Percentiles rank a stretch among this genome's conserved stretches.
Conservation (phyloP, 2,113 vertebrate species). For the Lichenostomus cassidix region DNA sequence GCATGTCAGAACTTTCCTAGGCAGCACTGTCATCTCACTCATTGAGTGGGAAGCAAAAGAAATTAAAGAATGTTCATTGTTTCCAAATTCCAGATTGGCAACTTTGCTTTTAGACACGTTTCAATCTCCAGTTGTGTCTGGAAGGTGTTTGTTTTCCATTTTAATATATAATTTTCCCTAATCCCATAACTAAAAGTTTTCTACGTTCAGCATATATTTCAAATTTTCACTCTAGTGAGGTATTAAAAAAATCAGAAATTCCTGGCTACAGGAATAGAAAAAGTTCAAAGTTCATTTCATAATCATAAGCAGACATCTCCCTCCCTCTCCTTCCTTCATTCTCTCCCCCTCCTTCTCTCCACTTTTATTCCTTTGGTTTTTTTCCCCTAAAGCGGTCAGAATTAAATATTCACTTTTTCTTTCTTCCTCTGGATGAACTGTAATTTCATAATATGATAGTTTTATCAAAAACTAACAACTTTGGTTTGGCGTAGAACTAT, state of each 20-base stretch:
- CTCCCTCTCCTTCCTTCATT: background rate
- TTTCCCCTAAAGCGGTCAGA: background rate
- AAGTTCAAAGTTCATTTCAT: constrained; percentile 74
- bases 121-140: constrained; percentile 64
- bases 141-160: constrained; percentile 39
- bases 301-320: constrained; percentile 77
- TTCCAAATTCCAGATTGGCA: constrained; percentile 63
- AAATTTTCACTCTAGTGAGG: constrained; percentile 55
- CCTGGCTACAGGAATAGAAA: constrained; percentile 66
- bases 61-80: constrained; percentile 67
- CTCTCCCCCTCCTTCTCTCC: background rate
- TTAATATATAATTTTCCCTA: constrained; percentile 53
- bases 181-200: background rate
- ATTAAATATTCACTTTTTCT: constrained; percentile 17
- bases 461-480: constrained; percentile 71
- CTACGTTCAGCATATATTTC: constrained; percentile 10
- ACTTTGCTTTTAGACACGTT: constrained; percentile 54
- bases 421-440: constrained; percentile 38
- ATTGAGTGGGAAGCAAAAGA: constrained; percentile 48
- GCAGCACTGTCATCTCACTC: constrained; percentile 27
- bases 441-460: constrained; percentile 66
- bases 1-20: constrained; percentile 68
- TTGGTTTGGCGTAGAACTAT: constrained; percentile 46
- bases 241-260: constrained; percentile 63
- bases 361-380: background rate